Evolutionary conservation across 2,113 vertebrate species (phyloP), one percentile per base, ranked within the genome.

Genomic region (Amblyornis subalaris): DNA sequence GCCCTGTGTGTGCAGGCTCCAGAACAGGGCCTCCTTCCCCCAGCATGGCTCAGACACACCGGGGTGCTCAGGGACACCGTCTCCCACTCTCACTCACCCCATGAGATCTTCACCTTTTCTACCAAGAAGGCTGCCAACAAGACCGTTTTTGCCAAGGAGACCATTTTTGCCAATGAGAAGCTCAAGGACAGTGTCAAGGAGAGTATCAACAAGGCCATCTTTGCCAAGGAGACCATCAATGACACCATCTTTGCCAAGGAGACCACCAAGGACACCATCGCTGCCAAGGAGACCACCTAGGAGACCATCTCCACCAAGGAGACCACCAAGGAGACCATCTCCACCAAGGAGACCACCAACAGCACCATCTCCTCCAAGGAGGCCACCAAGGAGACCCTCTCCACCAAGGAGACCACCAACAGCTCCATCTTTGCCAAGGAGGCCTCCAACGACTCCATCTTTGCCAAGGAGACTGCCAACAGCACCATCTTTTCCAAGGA

Each of bases 21-120:
- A 33, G n/a, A 38, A 5, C 44, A 80, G 33, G 26, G 1, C 14
- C 29, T 45, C 15, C 65, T 82, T n/a, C 53, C 44, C 55, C 20
- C 36, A 51, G 14, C 1, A 1, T 5, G 11, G 26, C 35, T 24
- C 90, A 80, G 60, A 22, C 14, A 18, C 42, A 17, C 3, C 0
- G 0, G 16, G 14, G 36, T 51, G 16, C 23, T 29, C 25, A 12
- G 45, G 53, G 38, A 36, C 51, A 54, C 12, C 15, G 0, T 12
- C 36, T 54, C 74, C 74, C 71, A 12, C 35, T 42, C 11, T 7
- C 38, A 97, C 97, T 98, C 33, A 98, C 98, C 96, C 95, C 1
- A 51, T 0, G 31, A 50, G 14, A 6, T 81, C 88, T 73, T 81
- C 89, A 60, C 16, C 50, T 1, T 60, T 69, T 55, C 36, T 54